phyloP scores from a whole-genome alignment of 2,888 invertebrate species.

The Dinocampus coccinellae region DNA sequence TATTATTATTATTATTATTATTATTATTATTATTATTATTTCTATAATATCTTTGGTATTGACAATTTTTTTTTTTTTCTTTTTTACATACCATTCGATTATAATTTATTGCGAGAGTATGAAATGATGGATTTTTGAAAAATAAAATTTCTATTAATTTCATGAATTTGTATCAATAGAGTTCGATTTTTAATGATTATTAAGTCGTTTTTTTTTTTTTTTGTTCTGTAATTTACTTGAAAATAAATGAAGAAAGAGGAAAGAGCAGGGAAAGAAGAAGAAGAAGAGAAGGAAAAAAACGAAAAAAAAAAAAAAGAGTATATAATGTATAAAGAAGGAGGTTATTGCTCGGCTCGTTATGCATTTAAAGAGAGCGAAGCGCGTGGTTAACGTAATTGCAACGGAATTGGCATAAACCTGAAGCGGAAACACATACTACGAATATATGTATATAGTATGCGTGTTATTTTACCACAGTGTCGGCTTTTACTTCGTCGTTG shows the following conservation, averaged over 20 bases:
- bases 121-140: too few relatives aligned
- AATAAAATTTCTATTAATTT: too few relatives aligned
- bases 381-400: conserved; percentile 46
- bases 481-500: neutral
- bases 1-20: conserved; percentile 14
- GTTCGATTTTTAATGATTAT: neutral
- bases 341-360: conserved; percentile 36
- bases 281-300: neutral
- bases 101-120: too few relatives aligned
- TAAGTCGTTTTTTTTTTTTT: neutral
- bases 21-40: neutral
- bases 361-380: conserved; percentile 42
- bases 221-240: neutral
- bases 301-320: neutral
- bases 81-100: too few relatives aligned
- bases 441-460: conserved; percentile 3
- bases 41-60: too few relatives aligned
- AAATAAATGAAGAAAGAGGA: neutral
- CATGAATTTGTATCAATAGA: neutral
- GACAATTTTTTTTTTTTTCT: too few relatives aligned
- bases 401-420: conserved; percentile 46
- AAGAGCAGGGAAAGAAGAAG: too few relatives aligned
- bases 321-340: neutral
- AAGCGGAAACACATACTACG: conserved; percentile 31
- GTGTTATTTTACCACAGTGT: neutral